A percentile compares a stretch with the other conserved stretches of the same genome.
phyloP scores from a whole-genome alignment of 2,888 invertebrate genomes.

The Dynastes grantii region DNA sequence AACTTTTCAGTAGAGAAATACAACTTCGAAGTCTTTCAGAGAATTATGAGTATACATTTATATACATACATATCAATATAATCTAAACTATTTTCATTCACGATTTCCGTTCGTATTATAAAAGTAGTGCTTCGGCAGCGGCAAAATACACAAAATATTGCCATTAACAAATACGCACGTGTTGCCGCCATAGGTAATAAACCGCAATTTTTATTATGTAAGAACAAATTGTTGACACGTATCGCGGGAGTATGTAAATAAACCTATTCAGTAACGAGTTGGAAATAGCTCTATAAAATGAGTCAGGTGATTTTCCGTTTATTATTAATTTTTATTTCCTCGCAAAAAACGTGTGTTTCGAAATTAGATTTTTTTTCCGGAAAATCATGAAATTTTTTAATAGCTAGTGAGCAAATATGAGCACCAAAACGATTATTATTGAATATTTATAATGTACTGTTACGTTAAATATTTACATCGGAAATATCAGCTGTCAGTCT shows the following conservation, averaged over 20 bases:
- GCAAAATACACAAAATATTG: slow-evolving; percentile 12
- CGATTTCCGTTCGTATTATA: slow-evolving; percentile 16
- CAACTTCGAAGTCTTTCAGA: too few relatives aligned
- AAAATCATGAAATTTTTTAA: too few relatives aligned
- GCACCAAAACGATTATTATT: too few relatives aligned
- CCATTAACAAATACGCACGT: slow-evolving; percentile 12
- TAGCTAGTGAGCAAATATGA: too few relatives aligned
- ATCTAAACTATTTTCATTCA: slow-evolving; percentile 15
- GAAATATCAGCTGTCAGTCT: too few relatives aligned
- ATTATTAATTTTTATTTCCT: slow-evolving; percentile 36
- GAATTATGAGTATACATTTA: neutral
- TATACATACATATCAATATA: neutral
- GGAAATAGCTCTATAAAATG: slow-evolving; percentile 17
- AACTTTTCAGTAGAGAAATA: too few relatives aligned
- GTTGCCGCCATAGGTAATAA: slow-evolving; percentile 18
- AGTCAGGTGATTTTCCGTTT: slow-evolving; percentile 18
- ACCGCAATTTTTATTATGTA: slow-evolving; percentile 34
- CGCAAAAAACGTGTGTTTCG: neutral
- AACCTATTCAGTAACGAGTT: slow-evolving; percentile 16
- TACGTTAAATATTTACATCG: too few relatives aligned
- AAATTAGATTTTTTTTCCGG: neutral
- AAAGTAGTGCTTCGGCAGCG: neutral
- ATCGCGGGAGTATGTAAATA: slow-evolving; percentile 26
- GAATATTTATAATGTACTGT: too few relatives aligned
- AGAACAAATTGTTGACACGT: slow-evolving; percentile 28